Evolutionary conservation across 2,888 invertebrate genomes (phyloP), one percentile per base, ranked within the genome.

Genomic region (Tupiocoris notatus): DNA sequence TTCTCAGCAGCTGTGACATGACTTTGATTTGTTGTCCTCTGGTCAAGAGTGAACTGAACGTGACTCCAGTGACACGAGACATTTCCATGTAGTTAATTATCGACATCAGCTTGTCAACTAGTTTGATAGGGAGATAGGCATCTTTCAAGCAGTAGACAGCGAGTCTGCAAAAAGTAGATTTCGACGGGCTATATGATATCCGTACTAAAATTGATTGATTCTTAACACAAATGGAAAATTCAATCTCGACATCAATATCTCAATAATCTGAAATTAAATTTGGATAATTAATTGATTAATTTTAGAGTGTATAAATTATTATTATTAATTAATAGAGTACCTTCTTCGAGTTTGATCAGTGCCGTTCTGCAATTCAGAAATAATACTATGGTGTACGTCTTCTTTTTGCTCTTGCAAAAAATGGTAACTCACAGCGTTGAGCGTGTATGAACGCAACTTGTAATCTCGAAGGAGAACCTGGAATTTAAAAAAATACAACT

Each of bases 11-110:
- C 84, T 99, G 98, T 71, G 98, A 98, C 1, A 99, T 91, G 57
- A 99, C 98, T 89, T 98, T 98, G 79, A 99, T 96, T 86, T 99
- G 99, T 83, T 99, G 99, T 0, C 99, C 99, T 82, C 98, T 90
- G 17, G 96, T 95, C 20, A 99, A 87, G 75, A 99, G 87, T 83
- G 95, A 96, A 62, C 93, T 89, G 39, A 99, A 86, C 0, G 98
- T 94, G 0, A 99, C 98, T 59, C 99, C 99, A 0, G 99, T 99
- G 0, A 99, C 99, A 84, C 99, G 91, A 3, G 99, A 96, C 99
- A 99, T 99, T 88, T 99, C 99, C 91, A 99, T 96, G 84, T 98
- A 97, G 85, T 99, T 99, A 76, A 98, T 96, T 81, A 99, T 92
- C 82, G 95, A 96, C 95, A 98, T 98, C 16, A 99, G 88, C 84